These are phyloP conservation scores for Boloria euphrosyne DNA, from an alignment of 2,888 invertebrate species.

Conservation along the genomic window DNA sequence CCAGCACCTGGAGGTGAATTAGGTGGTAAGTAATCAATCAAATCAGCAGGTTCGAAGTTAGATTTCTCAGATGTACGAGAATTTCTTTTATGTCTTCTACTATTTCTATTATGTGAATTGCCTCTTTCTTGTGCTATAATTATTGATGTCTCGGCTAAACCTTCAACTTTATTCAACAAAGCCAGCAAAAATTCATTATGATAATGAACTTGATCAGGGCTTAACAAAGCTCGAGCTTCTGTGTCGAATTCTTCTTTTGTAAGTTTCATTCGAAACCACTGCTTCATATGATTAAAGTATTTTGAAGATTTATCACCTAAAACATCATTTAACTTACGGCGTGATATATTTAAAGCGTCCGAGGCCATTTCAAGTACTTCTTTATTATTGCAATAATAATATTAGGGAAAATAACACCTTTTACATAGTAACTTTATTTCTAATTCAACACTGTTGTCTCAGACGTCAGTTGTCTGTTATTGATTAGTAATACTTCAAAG, in stretches of 20 bases:
- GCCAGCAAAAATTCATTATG: constrained; percentile 94
- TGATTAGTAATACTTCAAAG: too few relatives aligned
- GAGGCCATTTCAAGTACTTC: constrained; percentile 52
- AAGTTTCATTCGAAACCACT: constrained; percentile 89
- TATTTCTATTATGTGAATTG: constrained; percentile 68
- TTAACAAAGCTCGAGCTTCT: constrained; percentile 88
- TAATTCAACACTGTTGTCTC: too few relatives aligned
- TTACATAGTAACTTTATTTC: too few relatives aligned
- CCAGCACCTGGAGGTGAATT: constrained; percentile 79
- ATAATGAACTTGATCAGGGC: constrained; percentile 87
- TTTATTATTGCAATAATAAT: not conserved
- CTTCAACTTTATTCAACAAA: constrained; percentile 88
- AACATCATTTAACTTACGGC: constrained; percentile 83
- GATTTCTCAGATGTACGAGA: constrained; percentile 82
- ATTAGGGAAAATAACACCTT: not conserved
- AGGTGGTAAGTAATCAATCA: constrained; percentile 82
- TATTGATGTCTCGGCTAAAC: constrained; percentile 71
- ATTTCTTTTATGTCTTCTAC: constrained; percentile 77
- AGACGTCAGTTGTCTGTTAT: too few relatives aligned
- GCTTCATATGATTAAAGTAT: constrained; percentile 88
- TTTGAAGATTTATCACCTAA: constrained; percentile 86
- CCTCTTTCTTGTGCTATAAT: constrained; percentile 72
- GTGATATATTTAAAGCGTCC: constrained; percentile 80
- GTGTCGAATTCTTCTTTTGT: constrained; percentile 92
- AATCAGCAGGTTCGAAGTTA: constrained; percentile 83